A percentile compares a stretch with the other conserved stretches of the same genome.
Evolutionary conservation across 2,113 vertebrate genomes (phyloP).

Genomic region (Chascanopsetta lugubris): DNA sequence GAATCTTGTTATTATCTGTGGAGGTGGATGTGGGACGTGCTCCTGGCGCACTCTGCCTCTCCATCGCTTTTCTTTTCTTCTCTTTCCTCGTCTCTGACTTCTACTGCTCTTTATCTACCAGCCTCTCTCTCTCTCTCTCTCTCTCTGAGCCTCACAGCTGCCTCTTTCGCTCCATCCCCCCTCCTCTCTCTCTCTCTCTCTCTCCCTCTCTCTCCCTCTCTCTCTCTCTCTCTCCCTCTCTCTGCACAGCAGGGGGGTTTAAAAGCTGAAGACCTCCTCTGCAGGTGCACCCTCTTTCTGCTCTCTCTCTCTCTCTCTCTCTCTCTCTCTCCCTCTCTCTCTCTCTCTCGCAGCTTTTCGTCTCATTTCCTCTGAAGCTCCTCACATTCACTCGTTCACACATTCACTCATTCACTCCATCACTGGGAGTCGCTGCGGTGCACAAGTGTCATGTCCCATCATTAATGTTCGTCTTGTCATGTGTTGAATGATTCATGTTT

Average conservation of each 20-base stretch:
- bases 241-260: slow-evolving; percentile 66
- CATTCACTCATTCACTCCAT: too few species aligned
- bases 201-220: slow-evolving; percentile 14
- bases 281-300: slow-evolving; percentile 79
- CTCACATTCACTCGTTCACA: slow-evolving; percentile 68
- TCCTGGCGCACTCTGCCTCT: slow-evolving; percentile 60
- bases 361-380: slow-evolving; percentile 74
- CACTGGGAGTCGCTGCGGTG: too few species aligned
- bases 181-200: slow-evolving; percentile 23
- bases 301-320: slow-evolving; percentile 53
- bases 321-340: too few species aligned
- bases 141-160: slow-evolving; percentile 53
- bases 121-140: slow-evolving; percentile 35
- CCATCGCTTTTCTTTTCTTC: slow-evolving; percentile 59
- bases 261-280: slow-evolving; percentile 73
- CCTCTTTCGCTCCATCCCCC: slow-evolving; percentile 35
- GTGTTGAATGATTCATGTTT: too few species aligned
- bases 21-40: too few species aligned
- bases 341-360: slow-evolving; percentile 19
- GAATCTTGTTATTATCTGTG: too few species aligned
- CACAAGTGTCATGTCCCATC: too few species aligned
- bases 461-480: too few species aligned
- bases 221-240: slow-evolving; percentile 36
- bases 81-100: slow-evolving; percentile 55
- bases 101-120: slow-evolving; percentile 30